Conservation (phyloP, 1,140 invertebrate species). For the Formica selysi region DNA sequence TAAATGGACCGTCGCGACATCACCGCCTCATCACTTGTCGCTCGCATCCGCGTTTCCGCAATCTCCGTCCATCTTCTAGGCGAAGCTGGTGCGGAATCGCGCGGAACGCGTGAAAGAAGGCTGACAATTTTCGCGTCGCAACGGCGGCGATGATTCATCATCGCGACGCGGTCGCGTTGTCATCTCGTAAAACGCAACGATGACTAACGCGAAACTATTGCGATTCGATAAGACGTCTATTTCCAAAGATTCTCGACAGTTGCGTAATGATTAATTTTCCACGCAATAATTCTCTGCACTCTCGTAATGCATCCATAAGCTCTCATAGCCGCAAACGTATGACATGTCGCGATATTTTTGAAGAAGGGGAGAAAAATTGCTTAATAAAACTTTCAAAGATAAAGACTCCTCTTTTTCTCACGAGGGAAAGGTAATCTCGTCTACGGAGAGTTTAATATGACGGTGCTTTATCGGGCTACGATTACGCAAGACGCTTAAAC, state of each 20-base stretch:
- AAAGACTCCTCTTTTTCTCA: background rate
- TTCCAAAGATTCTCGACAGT: background rate
- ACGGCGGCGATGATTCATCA: constrained; percentile 35
- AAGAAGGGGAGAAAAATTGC: background rate
- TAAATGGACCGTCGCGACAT: background rate
- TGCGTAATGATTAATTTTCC: background rate
- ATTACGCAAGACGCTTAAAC: constrained; percentile 66
- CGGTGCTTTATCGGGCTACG: constrained; percentile 44
- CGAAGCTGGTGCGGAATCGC: background rate
- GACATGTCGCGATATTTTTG: background rate
- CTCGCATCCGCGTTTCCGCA: constrained; percentile 17
- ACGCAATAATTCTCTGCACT: background rate
- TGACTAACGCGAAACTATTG: constrained; percentile 36
- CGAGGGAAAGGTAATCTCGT: background rate
- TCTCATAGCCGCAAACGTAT: background rate
- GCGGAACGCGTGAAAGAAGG: background rate
- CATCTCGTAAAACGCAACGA: constrained; percentile 5
- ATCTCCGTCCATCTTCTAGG: background rate
- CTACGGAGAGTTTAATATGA: background rate
- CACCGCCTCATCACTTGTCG: background rate
- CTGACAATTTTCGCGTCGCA: constrained; percentile 22
- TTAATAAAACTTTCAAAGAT: background rate
- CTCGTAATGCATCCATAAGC: background rate
- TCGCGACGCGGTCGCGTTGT: background rate
- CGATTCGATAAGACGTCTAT: background rate